A percentile compares a stretch with the other conserved stretches of the same genome.
Conservation (phyloP, 2,113 vertebrate species). For the Amazona guildingii region DNA sequence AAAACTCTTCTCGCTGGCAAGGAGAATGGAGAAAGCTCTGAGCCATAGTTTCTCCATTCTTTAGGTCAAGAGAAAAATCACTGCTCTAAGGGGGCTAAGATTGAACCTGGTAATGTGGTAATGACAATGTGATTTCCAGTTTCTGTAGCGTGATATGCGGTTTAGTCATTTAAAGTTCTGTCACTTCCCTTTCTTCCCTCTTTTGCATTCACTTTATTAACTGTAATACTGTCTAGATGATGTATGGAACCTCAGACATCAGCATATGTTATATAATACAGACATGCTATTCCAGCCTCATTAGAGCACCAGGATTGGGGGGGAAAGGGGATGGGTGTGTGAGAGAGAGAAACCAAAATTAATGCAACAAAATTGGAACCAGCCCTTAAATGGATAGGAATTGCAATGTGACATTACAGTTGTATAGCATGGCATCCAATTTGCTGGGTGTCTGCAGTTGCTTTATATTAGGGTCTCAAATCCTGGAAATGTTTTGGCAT, state of each 20-base stretch:
- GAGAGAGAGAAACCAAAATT: not conserved
- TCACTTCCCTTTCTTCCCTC: not conserved
- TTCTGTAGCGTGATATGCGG: not conserved
- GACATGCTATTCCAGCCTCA: not conserved
- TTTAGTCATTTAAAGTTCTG: not conserved
- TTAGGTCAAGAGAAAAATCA: not conserved
- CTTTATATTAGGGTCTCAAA: not conserved
- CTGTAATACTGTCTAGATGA: not conserved
- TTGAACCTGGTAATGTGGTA: not conserved
- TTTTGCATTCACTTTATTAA: not conserved
- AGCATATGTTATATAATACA: not conserved
- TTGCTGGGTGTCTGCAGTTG: not conserved
- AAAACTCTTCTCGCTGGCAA: not conserved
- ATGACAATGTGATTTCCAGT: not conserved
- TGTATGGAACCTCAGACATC: not conserved
- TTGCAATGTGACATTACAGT: not conserved
- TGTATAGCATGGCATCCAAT: not conserved
- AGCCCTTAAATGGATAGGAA: not conserved
- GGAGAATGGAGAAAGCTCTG: not conserved
- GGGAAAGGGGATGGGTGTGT: rapidly evolving
- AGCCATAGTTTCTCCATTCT: rapidly evolving
- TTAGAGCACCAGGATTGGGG: not conserved
- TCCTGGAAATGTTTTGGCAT: not conserved
- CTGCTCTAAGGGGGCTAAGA: not conserved
- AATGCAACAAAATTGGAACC: not conserved